Evolutionary conservation across 2,888 invertebrate genomes (phyloP).

Genomic region (Drosophila leonis): DNA sequence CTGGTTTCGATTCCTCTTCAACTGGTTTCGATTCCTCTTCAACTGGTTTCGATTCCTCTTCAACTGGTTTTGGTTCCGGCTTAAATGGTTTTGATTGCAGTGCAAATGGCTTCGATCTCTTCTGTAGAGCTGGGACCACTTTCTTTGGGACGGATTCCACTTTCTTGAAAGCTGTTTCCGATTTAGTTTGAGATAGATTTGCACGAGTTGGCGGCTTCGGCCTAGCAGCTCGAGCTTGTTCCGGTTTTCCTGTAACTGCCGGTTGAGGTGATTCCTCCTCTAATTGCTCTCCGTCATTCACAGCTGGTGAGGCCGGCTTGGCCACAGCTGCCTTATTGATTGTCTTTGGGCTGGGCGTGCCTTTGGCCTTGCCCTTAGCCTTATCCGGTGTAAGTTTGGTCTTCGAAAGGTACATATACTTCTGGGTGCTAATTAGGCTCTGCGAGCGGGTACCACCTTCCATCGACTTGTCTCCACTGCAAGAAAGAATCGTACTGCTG

Average conservation of each 20-base stretch:
- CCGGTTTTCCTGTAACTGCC: neutral
- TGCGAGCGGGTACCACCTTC: neutral
- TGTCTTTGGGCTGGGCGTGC: neutral
- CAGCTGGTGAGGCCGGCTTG: neutral
- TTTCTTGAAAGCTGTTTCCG: neutral
- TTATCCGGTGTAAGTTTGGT: neutral
- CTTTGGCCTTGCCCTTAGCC: neutral
- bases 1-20: neutral
- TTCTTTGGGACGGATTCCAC: too few relatives aligned
- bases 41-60: neutral
- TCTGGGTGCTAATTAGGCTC: neutral
- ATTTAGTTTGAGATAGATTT: neutral
- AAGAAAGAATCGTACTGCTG: neutral
- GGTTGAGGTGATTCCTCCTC: too few relatives aligned
- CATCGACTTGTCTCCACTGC: too few relatives aligned
- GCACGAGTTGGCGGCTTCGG: too few relatives aligned
- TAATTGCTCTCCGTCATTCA: too few relatives aligned
- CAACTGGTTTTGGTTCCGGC: neutral
- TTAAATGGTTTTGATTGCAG: too few relatives aligned
- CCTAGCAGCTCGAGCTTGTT: neutral
- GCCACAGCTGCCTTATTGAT: neutral
- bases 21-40: neutral
- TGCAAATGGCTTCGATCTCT: too few relatives aligned
- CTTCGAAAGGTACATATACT: neutral
- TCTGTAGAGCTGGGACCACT: too few relatives aligned